Base-by-base conservation (phyloP, 2,888 invertebrate genomes). In the Tinea trinotella region DNA sequence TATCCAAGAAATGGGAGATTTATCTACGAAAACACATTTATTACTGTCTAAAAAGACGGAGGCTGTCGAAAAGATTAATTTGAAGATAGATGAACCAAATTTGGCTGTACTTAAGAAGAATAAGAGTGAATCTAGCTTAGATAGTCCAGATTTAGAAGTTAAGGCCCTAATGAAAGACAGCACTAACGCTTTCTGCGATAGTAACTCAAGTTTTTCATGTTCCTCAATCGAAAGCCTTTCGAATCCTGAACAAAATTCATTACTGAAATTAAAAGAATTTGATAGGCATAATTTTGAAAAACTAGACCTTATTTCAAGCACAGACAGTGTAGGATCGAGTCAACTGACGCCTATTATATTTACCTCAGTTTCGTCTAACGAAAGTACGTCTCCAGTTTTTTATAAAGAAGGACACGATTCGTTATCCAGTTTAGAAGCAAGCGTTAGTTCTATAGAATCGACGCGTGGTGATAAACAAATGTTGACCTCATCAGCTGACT, bases 111-210 rank as follows among this genome's bases (percentile, higher is more conserved):
- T 86, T 68, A 85, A 86, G 72, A 87, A 87, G 57, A 84, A 86
- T 64, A 84, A 81, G 59, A 86, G 84, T 56, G 87, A 87, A 62
- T 85, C 86, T 10, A 86, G 84, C 61, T 63, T 86, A n/a, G 87
- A 87, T 54, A 87, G 87, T 61, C 85, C 87, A 0, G 87, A 87
- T 61, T 60, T 86, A 57, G 87, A 87, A 66, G 87, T 87, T 1
- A 87, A 85, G 35, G 73, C 84, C 58, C 64, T 86, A 3, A 87
- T 87, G 82, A 75, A 79, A 58, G 81, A 77, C 55, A 70, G 70
- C 30, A 71, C 73, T 3, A 82, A 81, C 60, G 76, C 80, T 2
- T 82, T 80, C 58, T 75, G 78, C 56, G 86, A 86, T 54, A 85
- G 84, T 56, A 83, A 74, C 59, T 84, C 85, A 1, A 84, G 84